Percentiles rank a stretch among this genome's conserved stretches.
phyloP scores from a whole-genome alignment of 2,888 invertebrate species.

The Plebejus anna region DNA sequence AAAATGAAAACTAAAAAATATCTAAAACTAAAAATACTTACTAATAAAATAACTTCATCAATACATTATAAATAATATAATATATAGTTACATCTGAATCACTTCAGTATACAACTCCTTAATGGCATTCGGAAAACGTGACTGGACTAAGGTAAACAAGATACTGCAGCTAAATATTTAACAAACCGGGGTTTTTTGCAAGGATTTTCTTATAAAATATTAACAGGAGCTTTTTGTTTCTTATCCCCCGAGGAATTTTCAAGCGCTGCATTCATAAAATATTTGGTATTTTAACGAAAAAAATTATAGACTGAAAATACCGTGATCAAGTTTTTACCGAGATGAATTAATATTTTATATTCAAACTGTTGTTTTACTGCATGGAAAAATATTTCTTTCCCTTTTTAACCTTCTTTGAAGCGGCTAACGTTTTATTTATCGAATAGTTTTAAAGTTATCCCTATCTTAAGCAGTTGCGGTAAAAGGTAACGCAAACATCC shows the following conservation, averaged over 20 bases:
- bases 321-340: conserved; percentile 5
- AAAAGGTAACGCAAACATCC: not conserved
- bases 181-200: conserved; percentile 8
- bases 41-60: conserved; percentile 1
- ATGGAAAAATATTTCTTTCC: not conserved
- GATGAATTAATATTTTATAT: not conserved
- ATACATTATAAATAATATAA: not conserved
- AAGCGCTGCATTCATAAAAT: conserved; percentile 10
- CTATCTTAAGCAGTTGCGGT: not conserved
- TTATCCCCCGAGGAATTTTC: conserved; percentile 2
- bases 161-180: conserved; percentile 26
- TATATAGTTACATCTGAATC: conserved; percentile 13
- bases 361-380: not conserved
- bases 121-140: conserved; percentile 38
- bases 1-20: not conserved
- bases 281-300: not conserved
- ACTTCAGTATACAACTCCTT: conserved; percentile 27
- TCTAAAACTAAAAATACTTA: not conserved
- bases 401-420: not conserved
- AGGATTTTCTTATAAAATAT: conserved; percentile 5
- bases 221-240: conserved; percentile 1
- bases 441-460: not conserved
- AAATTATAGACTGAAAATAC: conserved; percentile 8
- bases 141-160: conserved; percentile 33
- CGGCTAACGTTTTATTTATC: not conserved